Percentiles rank a stretch among this genome's conserved stretches.
phyloP scores from a whole-genome alignment of 2,888 invertebrate species.

The Malthinus flaveolus region DNA sequence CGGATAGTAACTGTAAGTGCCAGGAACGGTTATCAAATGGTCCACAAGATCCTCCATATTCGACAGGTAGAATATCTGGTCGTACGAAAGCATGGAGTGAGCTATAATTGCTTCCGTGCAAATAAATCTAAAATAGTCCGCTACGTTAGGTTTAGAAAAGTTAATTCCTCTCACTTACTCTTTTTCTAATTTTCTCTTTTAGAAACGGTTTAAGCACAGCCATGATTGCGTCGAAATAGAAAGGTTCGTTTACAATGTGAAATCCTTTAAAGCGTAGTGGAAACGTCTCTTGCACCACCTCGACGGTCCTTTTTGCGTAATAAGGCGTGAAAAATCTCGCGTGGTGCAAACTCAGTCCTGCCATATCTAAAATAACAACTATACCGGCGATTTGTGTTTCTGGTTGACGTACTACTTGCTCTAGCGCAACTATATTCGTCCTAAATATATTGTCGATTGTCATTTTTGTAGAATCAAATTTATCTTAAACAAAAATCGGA shows the following conservation, averaged over 20 bases:
- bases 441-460: conserved; percentile 59
- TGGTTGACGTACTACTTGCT: conserved; percentile 58
- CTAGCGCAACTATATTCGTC: conserved; percentile 58
- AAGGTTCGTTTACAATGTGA: conserved; percentile 56
- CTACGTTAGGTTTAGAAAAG: no score
- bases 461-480: conserved; percentile 55
- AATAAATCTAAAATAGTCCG: conserved; percentile 52
- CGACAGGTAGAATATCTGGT: conserved; percentile 57
- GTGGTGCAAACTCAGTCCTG: conserved; percentile 56
- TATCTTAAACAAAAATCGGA: conserved; percentile 44
- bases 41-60: conserved; percentile 63
- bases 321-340: conserved; percentile 58
- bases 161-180: conserved; percentile 62
- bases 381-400: conserved; percentile 65
- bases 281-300: conserved; percentile 58
- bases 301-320: conserved; percentile 55
- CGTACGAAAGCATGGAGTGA: conserved; percentile 60
- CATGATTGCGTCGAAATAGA: conserved; percentile 58
- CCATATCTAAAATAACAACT: conserved; percentile 52
- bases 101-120: conserved; percentile 60
- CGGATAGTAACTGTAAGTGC: conserved; percentile 49
- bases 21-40: conserved; percentile 52
- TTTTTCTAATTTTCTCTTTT: conserved; percentile 74
- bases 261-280: conserved; percentile 57
- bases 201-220: conserved; percentile 82